Percentiles rank a stretch among this genome's conserved stretches.
Evolutionary conservation across 1,140 invertebrate genomes (phyloP).

Genomic region (Carcinoscorpius rotundicauda): DNA sequence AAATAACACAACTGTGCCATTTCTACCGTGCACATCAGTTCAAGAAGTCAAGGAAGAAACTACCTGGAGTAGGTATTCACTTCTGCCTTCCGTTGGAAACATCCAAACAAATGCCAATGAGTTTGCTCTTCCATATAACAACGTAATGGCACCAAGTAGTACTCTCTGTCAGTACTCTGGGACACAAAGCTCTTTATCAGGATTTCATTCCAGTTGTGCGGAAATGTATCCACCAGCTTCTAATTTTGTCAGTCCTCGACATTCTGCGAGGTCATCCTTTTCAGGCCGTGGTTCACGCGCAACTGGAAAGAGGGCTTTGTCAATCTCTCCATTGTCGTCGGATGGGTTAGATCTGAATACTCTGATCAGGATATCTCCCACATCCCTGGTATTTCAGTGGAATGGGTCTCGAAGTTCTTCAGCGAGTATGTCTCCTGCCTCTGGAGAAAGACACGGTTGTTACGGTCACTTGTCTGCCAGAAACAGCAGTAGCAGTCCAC

Average conservation of each 20-base stretch:
- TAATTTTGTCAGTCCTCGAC: background rate
- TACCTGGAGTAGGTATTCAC: too few species aligned
- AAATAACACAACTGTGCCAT: too few species aligned
- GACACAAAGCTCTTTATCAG: too few species aligned
- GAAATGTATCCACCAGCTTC: background rate
- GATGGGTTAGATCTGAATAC: conserved; percentile 89
- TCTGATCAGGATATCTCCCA: conserved; percentile 88
- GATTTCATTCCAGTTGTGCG: too few species aligned
- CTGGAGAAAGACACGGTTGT: conserved; percentile 43
- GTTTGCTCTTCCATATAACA: too few species aligned
- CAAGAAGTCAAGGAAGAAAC: too few species aligned
- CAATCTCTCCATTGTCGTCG: conserved; percentile 78
- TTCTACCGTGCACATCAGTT: too few species aligned
- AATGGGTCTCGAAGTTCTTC: conserved; percentile 35
- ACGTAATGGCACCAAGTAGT: too few species aligned
- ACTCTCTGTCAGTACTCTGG: too few species aligned
- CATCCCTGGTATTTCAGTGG: conserved; percentile 59
- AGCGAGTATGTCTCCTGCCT: conserved; percentile 2
- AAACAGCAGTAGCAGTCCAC: conserved; percentile 28
- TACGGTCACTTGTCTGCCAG: conserved; percentile 91
- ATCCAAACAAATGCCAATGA: too few species aligned
- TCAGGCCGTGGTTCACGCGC: conserved; percentile 15
- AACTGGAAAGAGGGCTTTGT: conserved; percentile 63
- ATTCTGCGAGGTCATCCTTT: conserved; percentile 11
- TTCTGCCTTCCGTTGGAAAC: too few species aligned